A percentile compares a stretch with the other conserved stretches of the same genome.
Evolutionary conservation across 2,888 invertebrate genomes (phyloP).

Genomic region (Melipona beecheii): DNA sequence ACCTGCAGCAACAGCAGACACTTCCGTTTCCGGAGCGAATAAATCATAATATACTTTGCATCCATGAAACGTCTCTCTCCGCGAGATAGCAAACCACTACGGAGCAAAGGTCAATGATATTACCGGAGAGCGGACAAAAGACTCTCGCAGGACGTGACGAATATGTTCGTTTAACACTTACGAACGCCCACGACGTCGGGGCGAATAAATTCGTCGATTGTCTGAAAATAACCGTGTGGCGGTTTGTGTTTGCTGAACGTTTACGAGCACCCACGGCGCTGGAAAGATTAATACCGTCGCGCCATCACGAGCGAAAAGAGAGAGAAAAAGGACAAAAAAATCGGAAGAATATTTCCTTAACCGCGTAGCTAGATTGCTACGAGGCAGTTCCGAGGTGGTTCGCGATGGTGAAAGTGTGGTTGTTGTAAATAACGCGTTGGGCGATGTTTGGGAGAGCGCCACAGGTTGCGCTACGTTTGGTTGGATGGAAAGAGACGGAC

Average conservation of each 20-base stretch:
- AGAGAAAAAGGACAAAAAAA: too few relatives aligned
- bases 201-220: constrained; percentile 44
- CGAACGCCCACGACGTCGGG: constrained; percentile 29
- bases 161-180: constrained; percentile 21
- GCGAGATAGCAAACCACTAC: background rate
- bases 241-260: constrained; percentile 30
- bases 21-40: constrained; percentile 2
- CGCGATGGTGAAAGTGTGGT: background rate
- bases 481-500: background rate
- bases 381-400: background rate
- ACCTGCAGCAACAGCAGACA: background rate
- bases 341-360: background rate
- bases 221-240: constrained; percentile 43
- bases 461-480: background rate
- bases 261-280: constrained; percentile 39
- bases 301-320: background rate
- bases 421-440: background rate
- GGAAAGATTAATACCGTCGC: constrained; percentile 31
- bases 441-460: background rate
- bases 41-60: background rate
- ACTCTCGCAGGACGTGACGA: constrained; percentile 23
- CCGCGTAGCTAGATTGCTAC: background rate
- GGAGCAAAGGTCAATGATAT: constrained; percentile 13
- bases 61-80: background rate
- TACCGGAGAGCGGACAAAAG: background rate